Conservation (phyloP, 2,888 invertebrate species). For the Thymelicus acteon region DNA sequence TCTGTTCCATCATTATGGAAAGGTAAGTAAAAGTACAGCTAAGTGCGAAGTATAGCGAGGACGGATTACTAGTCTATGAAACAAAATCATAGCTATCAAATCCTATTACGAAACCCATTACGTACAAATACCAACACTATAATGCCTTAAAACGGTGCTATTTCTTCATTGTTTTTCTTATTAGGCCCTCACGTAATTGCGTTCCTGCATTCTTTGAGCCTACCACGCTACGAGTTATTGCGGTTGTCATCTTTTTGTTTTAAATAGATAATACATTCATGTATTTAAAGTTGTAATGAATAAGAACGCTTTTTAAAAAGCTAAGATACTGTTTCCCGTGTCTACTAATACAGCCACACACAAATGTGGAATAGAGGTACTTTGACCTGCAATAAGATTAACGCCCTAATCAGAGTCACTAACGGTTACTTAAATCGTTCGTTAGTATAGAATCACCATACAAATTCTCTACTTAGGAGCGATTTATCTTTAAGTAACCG, state of each 20-base stretch:
- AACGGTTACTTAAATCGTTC: too few relatives aligned
- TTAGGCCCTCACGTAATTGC: slow-evolving; percentile 27
- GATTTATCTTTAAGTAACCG: too few relatives aligned
- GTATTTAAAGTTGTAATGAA: neutral
- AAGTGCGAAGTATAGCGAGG: too few relatives aligned
- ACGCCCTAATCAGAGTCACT: too few relatives aligned
- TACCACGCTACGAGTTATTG: slow-evolving; percentile 19
- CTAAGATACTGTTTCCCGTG: neutral
- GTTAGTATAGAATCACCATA: too few relatives aligned
- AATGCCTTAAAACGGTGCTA: slow-evolving; percentile 13
- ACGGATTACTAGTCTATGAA: neutral
- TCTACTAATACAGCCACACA: neutral
- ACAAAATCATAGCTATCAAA: slow-evolving; percentile 21
- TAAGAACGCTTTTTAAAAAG: neutral
- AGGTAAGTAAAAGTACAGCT: too few relatives aligned
- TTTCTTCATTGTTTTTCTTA: slow-evolving; percentile 29
- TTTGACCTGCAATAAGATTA: too few relatives aligned
- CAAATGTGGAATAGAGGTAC: too few relatives aligned
- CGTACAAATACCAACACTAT: slow-evolving; percentile 23
- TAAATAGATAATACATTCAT: neutral
- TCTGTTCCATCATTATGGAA: too few relatives aligned
- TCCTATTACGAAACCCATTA: slow-evolving; percentile 28
- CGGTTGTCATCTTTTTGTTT: neutral
- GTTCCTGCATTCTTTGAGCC: slow-evolving; percentile 22
- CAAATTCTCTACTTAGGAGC: too few relatives aligned